A percentile compares a stretch with the other conserved stretches of the same genome.
Evolutionary conservation across 2,113 vertebrate genomes (phyloP).

Genomic region (Hucho hucho): DNA sequence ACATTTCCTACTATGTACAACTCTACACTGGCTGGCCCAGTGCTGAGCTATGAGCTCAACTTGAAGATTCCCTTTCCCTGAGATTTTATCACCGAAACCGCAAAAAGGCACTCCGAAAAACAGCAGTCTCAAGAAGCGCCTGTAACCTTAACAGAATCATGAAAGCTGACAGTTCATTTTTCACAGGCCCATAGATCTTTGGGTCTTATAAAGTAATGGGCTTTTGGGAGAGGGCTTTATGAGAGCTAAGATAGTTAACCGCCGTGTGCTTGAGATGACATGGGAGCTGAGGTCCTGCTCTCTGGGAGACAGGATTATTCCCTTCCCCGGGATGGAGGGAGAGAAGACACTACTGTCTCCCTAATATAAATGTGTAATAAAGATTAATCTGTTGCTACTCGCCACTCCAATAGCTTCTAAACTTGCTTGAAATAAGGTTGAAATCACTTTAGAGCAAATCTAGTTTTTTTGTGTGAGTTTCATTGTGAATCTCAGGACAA

Average conservation of each 20-base stretch:
- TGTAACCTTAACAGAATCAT: constrained; percentile 81
- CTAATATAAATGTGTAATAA: constrained; percentile 82
- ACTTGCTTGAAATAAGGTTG: constrained; percentile 79
- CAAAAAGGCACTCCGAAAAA: constrained; percentile 59
- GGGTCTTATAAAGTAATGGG: constrained; percentile 82
- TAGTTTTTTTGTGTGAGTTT: constrained; percentile 59
- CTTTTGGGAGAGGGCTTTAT: constrained; percentile 80
- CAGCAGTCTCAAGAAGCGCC: constrained; percentile 69
- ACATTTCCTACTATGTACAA: neutral
- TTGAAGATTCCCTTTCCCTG: constrained; percentile 19
- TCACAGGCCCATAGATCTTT: constrained; percentile 80
- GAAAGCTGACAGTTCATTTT: constrained; percentile 84
- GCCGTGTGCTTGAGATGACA: constrained; percentile 77
- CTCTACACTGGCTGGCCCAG: constrained; percentile 1
- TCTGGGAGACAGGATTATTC: constrained; percentile 70
- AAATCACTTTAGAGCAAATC: constrained; percentile 79
- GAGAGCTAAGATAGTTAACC: constrained; percentile 82
- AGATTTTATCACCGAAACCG: constrained; percentile 56
- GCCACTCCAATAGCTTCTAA: constrained; percentile 76
- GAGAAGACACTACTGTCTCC: constrained; percentile 59
- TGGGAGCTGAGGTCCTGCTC: constrained; percentile 73
- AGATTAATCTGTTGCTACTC: constrained; percentile 82
- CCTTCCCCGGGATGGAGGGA: constrained; percentile 55
- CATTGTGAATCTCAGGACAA: constrained; percentile 58
- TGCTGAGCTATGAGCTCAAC: constrained; percentile 33